These are phyloP conservation scores for Lasioglossum morio DNA, from an alignment of 2,888 invertebrate genomes.

Conservation along the genomic window DNA sequence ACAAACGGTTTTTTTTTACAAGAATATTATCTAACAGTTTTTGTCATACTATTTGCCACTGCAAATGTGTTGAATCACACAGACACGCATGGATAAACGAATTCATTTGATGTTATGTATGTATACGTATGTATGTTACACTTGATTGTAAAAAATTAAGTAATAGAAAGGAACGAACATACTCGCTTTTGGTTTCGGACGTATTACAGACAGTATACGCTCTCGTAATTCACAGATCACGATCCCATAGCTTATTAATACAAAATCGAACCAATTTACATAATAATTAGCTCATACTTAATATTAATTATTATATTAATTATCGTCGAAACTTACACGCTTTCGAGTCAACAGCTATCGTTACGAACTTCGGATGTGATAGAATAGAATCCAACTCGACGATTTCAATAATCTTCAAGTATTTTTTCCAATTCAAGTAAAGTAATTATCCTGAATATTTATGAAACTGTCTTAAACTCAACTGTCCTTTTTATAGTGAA, in stretches of 20 bases:
- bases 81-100: neutral
- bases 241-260: neutral
- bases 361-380: neutral
- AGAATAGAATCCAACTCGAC: neutral
- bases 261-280: conserved; percentile 12
- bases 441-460: neutral
- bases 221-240: neutral
- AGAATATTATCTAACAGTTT: neutral
- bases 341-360: conserved; percentile 2
- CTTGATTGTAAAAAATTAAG: neutral
- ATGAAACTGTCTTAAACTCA: neutral
- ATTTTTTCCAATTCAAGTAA: neutral
- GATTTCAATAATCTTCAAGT: neutral
- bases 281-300: neutral
- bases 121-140: neutral
- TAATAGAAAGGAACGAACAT: conserved; percentile 4
- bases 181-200: conserved; percentile 4
- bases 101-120: neutral
- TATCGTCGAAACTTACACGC: conserved; percentile 13
- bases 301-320: neutral
- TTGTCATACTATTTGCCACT: neutral
- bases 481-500: neutral
- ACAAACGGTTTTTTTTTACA: neutral
- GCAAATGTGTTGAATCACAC: conserved; percentile 5
- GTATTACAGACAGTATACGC: neutral